These are phyloP conservation scores for Drosophila malerkotliana DNA, from an alignment of 1,140 invertebrate species.

Conservation along the genomic window DNA sequence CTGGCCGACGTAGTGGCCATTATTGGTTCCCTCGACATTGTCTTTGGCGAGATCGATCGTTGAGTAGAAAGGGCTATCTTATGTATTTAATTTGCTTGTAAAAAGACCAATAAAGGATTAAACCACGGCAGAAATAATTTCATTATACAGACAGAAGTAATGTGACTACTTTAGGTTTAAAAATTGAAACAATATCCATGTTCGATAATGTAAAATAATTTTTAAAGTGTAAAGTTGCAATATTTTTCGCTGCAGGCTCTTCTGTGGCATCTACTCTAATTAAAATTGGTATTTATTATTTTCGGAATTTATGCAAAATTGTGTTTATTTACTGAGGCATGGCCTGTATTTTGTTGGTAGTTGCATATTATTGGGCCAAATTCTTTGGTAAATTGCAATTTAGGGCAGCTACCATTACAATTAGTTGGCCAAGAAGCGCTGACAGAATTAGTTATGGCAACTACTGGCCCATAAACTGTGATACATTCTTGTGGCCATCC, in stretches of 20 bases:
- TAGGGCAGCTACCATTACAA: conserved; percentile 63
- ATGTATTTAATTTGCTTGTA: neutral
- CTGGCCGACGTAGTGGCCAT: conserved; percentile 93
- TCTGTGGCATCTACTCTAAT: conserved; percentile 23
- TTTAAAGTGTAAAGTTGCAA: neutral
- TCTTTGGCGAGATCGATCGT: conserved; percentile 95
- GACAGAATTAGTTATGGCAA: conserved; percentile 30
- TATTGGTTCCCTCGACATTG: conserved; percentile 92
- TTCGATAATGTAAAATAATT: no score
- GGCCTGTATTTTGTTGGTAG: conserved; percentile 39
- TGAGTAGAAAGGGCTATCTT: conserved; percentile 73
- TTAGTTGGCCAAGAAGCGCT: conserved; percentile 43
- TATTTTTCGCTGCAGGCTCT: neutral
- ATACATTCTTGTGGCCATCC: conserved; percentile 14
- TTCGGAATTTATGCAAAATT: conserved; percentile 40
- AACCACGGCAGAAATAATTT: neutral
- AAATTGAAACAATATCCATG: no score
- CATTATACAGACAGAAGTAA: neutral
- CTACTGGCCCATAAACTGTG: conserved; percentile 20
- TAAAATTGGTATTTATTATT: conserved; percentile 44
- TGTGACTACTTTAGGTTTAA: neutral
- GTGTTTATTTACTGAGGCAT: conserved; percentile 42
- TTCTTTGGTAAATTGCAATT: conserved; percentile 70
- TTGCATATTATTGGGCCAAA: conserved; percentile 63
- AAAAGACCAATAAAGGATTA: neutral